A percentile compares a stretch with the other conserved stretches of the same genome.
Conservation (phyloP, 2,888 invertebrate genomes). For the Elmis aenea region DNA sequence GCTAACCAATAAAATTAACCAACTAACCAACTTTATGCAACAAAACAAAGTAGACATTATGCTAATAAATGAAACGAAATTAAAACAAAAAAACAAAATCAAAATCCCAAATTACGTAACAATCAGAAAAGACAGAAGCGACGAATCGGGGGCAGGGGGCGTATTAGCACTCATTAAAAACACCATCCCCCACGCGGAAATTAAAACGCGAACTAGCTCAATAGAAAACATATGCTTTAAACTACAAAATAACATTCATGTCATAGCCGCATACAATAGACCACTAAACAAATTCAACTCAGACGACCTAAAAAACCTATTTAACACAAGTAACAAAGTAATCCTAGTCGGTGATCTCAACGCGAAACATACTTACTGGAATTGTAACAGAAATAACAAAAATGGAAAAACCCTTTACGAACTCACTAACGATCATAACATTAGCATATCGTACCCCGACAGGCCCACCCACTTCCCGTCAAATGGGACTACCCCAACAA, state of each 20-base stretch:
- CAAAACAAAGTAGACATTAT: not conserved
- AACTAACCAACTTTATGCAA: not conserved
- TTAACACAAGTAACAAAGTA: not conserved
- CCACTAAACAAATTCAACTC: not conserved
- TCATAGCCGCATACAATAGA: not conserved
- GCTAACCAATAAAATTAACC: not conserved
- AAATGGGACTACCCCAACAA: too few species aligned
- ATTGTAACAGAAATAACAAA: too few species aligned
- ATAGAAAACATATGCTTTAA: not conserved
- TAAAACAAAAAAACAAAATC: not conserved
- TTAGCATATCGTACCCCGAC: too few species aligned
- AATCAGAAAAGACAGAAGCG: not conserved
- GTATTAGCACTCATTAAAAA: not conserved
- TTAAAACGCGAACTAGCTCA: not conserved
- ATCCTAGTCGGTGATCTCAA: too few species aligned
- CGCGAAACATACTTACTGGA: too few species aligned
- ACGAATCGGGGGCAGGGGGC: not conserved
- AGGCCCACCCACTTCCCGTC: too few species aligned
- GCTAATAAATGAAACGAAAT: not conserved
- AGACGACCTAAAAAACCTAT: not conserved
- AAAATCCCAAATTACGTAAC: not conserved
- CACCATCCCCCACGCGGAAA: not conserved
- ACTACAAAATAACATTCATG: not conserved
- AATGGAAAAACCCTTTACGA: too few species aligned
- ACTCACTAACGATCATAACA: too few species aligned